Percentiles rank a stretch among this genome's conserved stretches.
Conservation (phyloP, 2,797 vertebrate genomes). For the Cetoscarus ocellatus region DNA sequence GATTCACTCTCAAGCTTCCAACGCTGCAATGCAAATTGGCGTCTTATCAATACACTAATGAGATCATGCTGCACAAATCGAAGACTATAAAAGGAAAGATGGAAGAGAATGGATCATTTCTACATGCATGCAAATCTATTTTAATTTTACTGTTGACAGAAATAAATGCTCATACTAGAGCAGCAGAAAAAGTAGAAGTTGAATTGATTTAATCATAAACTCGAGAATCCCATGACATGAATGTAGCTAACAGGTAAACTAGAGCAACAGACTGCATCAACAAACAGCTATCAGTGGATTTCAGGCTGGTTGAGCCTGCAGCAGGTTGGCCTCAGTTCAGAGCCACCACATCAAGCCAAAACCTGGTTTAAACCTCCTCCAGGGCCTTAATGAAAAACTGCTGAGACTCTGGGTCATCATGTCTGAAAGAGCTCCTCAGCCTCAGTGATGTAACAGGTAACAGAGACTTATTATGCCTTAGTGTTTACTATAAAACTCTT, state of each 20-base stretch:
- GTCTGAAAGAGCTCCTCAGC: neutral
- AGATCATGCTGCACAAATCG: conserved; percentile 16
- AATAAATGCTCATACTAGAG: neutral
- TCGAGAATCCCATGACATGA: neutral
- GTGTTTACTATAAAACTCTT: neutral
- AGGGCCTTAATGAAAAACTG: conserved; percentile 13
- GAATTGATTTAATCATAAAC: neutral
- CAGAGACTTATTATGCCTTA: neutral
- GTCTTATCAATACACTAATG: conserved; percentile 39
- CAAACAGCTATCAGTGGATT: conserved; percentile 3
- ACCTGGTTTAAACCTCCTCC: conserved; percentile 9
- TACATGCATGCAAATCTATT: neutral
- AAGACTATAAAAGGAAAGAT: conserved; percentile 23
- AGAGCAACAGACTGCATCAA: neutral
- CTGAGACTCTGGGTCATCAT: conserved; percentile 20
- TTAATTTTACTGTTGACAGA: neutral
- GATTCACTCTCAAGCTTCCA: conserved; percentile 12
- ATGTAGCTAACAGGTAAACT: neutral
- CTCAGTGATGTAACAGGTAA: neutral
- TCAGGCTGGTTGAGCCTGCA: conserved; percentile 1
- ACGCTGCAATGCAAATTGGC: conserved; percentile 8
- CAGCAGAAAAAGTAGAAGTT: neutral
- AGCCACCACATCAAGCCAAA: neutral
- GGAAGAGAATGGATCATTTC: neutral
- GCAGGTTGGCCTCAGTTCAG: conserved; percentile 10